These are phyloP conservation scores for Trachelus troglodyta DNA, from an alignment of 2,888 invertebrate genomes.

Conservation along the genomic window DNA sequence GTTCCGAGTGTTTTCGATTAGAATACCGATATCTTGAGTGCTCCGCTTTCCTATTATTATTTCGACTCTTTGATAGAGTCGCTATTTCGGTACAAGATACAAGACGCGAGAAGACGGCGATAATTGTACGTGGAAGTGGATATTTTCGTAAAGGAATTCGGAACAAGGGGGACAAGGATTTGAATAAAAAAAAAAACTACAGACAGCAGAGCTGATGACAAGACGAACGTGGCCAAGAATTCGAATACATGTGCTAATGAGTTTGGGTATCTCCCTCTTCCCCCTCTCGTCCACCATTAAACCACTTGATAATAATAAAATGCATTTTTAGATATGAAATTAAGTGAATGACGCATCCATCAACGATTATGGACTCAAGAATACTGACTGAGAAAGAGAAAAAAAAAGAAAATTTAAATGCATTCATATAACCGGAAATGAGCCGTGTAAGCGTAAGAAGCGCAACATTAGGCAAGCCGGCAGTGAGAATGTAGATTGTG, in stretches of 20 bases:
- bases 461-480: background rate
- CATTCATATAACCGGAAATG: background rate
- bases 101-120: background rate
- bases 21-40: background rate
- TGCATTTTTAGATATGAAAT: background rate
- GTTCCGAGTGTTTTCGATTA: background rate
- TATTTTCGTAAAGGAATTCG: conserved; percentile 35
- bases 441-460: background rate
- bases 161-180: conserved; percentile 8
- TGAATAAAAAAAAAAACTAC: background rate
- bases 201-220: conserved; percentile 32
- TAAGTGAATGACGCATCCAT: background rate
- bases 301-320: background rate
- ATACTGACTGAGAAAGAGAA: background rate
- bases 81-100: background rate
- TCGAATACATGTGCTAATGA: conserved; percentile 38
- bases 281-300: background rate
- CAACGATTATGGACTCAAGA: background rate
- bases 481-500: background rate
- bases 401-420: background rate
- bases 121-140: conserved; percentile 13
- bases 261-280: conserved; percentile 12
- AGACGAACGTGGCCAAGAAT: conserved; percentile 36
- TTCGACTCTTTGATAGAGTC: background rate
- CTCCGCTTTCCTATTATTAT: background rate